Evolutionary conservation across 2,113 vertebrate species (phyloP), one percentile per base, ranked within the genome.

Genomic region (Vidua chalybeata): DNA sequence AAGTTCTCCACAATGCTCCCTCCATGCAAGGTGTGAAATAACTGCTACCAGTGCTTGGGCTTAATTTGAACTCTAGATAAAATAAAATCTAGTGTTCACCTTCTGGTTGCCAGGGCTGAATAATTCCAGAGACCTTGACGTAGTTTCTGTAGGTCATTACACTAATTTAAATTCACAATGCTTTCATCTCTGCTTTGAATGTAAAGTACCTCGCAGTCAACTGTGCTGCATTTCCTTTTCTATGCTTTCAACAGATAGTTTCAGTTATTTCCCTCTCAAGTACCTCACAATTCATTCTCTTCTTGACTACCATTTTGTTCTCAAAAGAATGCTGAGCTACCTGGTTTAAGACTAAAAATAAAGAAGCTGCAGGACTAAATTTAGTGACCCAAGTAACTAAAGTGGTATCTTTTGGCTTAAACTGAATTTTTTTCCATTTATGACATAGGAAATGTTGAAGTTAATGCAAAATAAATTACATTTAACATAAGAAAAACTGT

Each of bases 101-200:
- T 93, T 90, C 90, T 85, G 22, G 72, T 96, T 94, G 51, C 63
- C 82, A 83, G 90, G 75, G 41, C 67, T 96, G 87, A 91, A 96
- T 90, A 96, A 85, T 94, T 96, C 59, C 72, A 37, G 78, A 93
- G 95, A 97, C 93, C 95, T 95, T 96, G 87, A 75, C 0, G 6
- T 51, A 80, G 84, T 43, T 93, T 96, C 93, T 94, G 89, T 96
- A 97, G 96, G 94, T 97, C 93, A 95, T 96, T 91, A 94, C 28
- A 48, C 78, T 91, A 90, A 96, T 97, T 93, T 91, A 90, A 91
- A 97, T 96, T 97, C 94, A 96, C 72, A 87, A 73, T 73, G 91
- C 89, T 95, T 97, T 96, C 67, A 63, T 93, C 55, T 91, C 87
- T 85, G 90, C 82, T 96, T 94, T 96, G 91, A 87, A 95, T 96